Base-by-base conservation (phyloP, 2,888 invertebrate genomes). In the Trimorus sp. region DNA sequence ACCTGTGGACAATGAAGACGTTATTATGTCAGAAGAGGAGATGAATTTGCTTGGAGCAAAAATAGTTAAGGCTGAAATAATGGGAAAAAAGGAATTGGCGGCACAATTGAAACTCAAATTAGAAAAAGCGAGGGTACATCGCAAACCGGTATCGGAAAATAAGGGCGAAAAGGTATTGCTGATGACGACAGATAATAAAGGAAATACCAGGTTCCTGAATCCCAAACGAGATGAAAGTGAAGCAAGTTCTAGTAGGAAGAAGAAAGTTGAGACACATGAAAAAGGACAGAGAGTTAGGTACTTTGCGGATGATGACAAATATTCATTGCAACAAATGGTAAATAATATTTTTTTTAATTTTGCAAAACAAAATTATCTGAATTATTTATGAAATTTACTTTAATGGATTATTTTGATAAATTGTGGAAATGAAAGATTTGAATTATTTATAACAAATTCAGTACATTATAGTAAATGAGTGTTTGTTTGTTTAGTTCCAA, bases 1-100 rank as follows among this genome's bases (percentile, higher is more conserved):
- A 48, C 45, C 45, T 45, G 53, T 38, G 36, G 75, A 79, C 63
- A 76, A 59, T 37, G 83, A 84, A 56, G 83, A 83, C 49, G 63
- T 63, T 2, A 93, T 93, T 85, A 91, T 96, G 15, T 95, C 95
- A 56, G 96, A 97, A 92, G 95, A 95, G 85, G 96, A 99, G 91
- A 94, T 98, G 94, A 99, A 99, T 92, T 95, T 95, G 86, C 91
- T 99, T 53, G 97, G 95, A 51, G 98, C 98, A 1, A 97, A 96
- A 92, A 94, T 98, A 83, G 93, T 99, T 0, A 98, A 98, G 93
- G 98, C 99, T 12, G 98, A 99, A 94, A 94, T 99, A 86, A 94
- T 98, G 93, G 98, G 98, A 15, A 95, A 98, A 90, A 92, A 91
- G 89, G 94, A 94, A 82, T 90, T 96, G 69, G 95, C 95, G 0